Evolutionary conservation across 1,140 invertebrate genomes (phyloP).

Genomic region (Drosophila seguyi): DNA sequence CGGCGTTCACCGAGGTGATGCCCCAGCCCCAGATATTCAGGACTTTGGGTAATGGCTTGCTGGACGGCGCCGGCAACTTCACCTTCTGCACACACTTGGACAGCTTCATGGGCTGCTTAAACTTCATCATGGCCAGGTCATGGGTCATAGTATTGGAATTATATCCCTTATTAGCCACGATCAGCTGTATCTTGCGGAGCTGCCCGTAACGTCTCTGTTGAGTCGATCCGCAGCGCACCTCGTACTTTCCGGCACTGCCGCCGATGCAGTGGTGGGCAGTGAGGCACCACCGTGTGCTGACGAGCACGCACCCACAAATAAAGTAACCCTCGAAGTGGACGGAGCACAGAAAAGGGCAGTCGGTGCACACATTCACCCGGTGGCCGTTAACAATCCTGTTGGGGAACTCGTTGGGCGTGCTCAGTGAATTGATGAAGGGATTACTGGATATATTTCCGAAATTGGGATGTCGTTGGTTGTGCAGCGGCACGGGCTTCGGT

Average conservation of each 20-base stretch:
- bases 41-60: conserved; percentile 7
- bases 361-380: conserved; percentile 13
- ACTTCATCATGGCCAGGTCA: conserved; percentile 62
- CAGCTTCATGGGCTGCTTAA: conserved; percentile 31
- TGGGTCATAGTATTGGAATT: conserved; percentile 44
- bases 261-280: conserved; percentile 87
- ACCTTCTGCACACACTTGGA: conserved; percentile 24
- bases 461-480: background rate
- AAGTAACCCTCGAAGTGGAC: conserved; percentile 24
- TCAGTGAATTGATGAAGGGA: conserved; percentile 39
- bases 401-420: conserved; percentile 15
- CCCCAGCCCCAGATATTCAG: conserved; percentile 58
- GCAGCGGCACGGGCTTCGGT: background rate
- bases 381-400: conserved; percentile 53
- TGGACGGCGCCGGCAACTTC: conserved; percentile 10
- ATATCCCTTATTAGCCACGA: conserved; percentile 36
- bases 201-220: conserved; percentile 41
- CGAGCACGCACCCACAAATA: conserved; percentile 51
- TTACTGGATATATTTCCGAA: conserved; percentile 32
- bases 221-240: conserved; percentile 49
- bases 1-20: conserved; percentile 28
- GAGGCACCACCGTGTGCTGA: conserved; percentile 73
- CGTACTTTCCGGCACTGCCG: conserved; percentile 1
- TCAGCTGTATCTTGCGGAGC: conserved; percentile 5
- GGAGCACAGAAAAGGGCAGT: conserved; percentile 51